phyloP scores from a whole-genome alignment of 2,888 invertebrate species.

The Drosophila neonasuta region DNA sequence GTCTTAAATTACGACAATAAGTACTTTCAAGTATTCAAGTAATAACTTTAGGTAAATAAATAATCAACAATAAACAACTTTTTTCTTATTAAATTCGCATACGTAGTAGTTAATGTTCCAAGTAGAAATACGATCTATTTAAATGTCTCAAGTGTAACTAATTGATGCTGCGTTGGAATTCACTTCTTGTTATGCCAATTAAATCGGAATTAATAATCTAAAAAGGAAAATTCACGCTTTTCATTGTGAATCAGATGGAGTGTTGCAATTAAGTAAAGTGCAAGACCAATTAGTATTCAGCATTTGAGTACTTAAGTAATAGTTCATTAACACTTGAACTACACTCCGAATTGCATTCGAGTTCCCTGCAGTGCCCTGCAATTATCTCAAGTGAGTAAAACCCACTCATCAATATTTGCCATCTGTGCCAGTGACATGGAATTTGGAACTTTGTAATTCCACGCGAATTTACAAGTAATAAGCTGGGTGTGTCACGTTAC shows the following conservation, averaged over 20 bases:
- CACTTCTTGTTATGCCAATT: neutral
- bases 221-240: neutral
- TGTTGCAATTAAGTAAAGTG: slow-evolving; percentile 12
- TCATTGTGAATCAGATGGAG: neutral
- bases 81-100: slow-evolving; percentile 1
- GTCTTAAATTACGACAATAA: slow-evolving; percentile 6
- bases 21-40: slow-evolving; percentile 1
- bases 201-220: slow-evolving; percentile 1
- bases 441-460: slow-evolving; percentile 16
- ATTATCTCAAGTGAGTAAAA: neutral
- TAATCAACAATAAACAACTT: neutral
- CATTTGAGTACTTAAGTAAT: slow-evolving; percentile 2
- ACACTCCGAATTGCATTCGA: slow-evolving; percentile 10
- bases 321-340: slow-evolving; percentile 44
- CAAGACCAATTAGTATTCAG: slow-evolving; percentile 26
- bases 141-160: neutral
- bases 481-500: neutral
- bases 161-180: neutral
- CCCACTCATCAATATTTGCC: slow-evolving; percentile 27
- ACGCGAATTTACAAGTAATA: slow-evolving; percentile 22
- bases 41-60: slow-evolving; percentile 20
- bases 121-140: slow-evolving; percentile 2
- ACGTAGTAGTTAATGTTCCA: neutral
- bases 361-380: neutral
- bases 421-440: slow-evolving; percentile 21